phyloP scores from a whole-genome alignment of 1,140 invertebrate species.

The Drosophila lacteicornis region DNA sequence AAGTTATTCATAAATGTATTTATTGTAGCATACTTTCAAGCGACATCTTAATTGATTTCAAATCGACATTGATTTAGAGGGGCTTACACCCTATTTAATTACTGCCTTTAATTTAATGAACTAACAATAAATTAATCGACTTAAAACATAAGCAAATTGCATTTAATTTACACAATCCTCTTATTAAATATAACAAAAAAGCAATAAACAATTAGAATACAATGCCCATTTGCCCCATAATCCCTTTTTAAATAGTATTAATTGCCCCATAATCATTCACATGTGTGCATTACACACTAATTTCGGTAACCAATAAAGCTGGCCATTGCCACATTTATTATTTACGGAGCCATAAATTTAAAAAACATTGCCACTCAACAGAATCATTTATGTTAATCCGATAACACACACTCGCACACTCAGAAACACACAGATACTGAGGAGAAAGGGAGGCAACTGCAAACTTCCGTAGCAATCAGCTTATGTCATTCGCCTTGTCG shows the following conservation, averaged over 20 bases:
- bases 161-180: neutral
- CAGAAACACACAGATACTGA: neutral
- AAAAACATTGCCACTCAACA: slow-evolving; percentile 38
- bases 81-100: too few relatives aligned
- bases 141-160: neutral
- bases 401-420: slow-evolving; percentile 13
- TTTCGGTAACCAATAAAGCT: slow-evolving; percentile 7
- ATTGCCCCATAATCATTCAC: neutral
- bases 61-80: neutral
- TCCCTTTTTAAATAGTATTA: neutral
- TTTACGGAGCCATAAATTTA: slow-evolving; percentile 29
- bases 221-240: neutral
- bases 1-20: too few relatives aligned
- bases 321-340: slow-evolving; percentile 5
- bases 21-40: neutral
- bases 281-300: slow-evolving; percentile 3
- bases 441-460: neutral
- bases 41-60: neutral
- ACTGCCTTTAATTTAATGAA: neutral
- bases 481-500: slow-evolving; percentile 35
- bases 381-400: slow-evolving; percentile 28
- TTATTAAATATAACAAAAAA: neutral
- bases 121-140: neutral
- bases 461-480: slow-evolving; percentile 38
- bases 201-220: slow-evolving; percentile 1